A percentile compares a stretch with the other conserved stretches of the same genome.
phyloP scores from a whole-genome alignment of 2,888 invertebrate species.

The Acrobasis consociella region DNA sequence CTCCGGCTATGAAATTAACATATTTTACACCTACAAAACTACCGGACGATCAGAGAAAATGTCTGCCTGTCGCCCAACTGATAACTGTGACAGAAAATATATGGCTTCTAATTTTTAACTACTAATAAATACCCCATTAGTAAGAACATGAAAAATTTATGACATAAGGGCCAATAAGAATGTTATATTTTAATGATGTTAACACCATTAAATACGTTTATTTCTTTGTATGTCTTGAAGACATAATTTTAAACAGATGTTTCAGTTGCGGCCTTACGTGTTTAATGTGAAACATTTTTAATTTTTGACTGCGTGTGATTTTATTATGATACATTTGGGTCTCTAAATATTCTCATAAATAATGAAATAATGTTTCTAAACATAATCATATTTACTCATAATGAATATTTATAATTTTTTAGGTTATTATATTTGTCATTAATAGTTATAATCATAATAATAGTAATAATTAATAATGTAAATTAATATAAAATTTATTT shows the following conservation, averaged over 20 bases:
- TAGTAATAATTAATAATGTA: too few species aligned
- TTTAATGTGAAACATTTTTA: conserved; percentile 1
- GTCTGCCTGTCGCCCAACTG: conserved; percentile 10
- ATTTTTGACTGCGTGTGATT: conserved; percentile 11
- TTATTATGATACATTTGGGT: neutral
- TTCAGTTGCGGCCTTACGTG: conserved; percentile 10
- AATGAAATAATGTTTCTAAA: too few species aligned
- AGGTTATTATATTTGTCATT: too few species aligned
- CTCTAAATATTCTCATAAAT: too few species aligned
- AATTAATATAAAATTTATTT: too few species aligned
- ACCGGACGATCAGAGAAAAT: conserved; percentile 3
- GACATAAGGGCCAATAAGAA: conserved; percentile 11
- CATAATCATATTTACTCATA: too few species aligned
- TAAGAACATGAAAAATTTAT: conserved; percentile 11
- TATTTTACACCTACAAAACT: conserved; percentile 21
- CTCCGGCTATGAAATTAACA: conserved; percentile 22
- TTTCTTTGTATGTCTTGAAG: conserved; percentile 7
- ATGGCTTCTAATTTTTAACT: conserved; percentile 20
- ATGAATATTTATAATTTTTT: too few species aligned
- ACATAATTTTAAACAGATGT: conserved; percentile 14
- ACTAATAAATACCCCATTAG: conserved; percentile 19
- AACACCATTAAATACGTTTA: conserved; percentile 9
- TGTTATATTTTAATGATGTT: conserved; percentile 20
- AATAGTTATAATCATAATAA: too few species aligned
- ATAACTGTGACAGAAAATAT: conserved; percentile 20